Evolutionary conservation across 2,113 vertebrate genomes (phyloP).

Genomic region (Promerops cafer): DNA sequence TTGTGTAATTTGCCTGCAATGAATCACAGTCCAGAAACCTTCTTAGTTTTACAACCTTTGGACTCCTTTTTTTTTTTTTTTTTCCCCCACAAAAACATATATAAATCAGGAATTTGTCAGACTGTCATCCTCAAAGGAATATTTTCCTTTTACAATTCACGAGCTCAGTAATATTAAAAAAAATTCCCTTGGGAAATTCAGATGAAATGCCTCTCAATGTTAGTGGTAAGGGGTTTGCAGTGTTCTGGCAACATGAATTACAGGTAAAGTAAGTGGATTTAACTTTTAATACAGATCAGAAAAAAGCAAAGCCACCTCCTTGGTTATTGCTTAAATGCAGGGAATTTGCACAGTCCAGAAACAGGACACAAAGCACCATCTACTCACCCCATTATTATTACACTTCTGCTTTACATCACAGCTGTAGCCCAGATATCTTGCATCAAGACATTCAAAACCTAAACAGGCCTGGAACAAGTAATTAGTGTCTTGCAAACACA

Average conservation of each 20-base stretch:
- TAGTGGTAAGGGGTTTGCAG: not conserved
- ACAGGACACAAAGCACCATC: not conserved
- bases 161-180: not conserved
- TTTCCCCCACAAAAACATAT: not conserved
- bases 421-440: conserved; percentile 67
- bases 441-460: conserved; percentile 75
- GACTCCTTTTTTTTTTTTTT: not conserved
- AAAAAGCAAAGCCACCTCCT: not conserved
- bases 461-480: conserved; percentile 74
- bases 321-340: not conserved
- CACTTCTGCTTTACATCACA: conserved; percentile 77
- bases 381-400: conserved; percentile 74
- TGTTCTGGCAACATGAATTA: not conserved
- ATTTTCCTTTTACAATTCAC: not conserved
- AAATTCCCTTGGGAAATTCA: not conserved
- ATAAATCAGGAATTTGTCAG: not conserved
- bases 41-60: not conserved
- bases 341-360: not conserved
- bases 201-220: not conserved
- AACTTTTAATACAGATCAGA: not conserved
- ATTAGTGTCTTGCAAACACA: not conserved
- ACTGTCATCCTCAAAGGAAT: not conserved
- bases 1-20: not conserved
- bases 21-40: not conserved
- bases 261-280: not conserved